Evolutionary conservation across 1,140 invertebrate species (phyloP).

Genomic region (Tetranychus urticae): DNA sequence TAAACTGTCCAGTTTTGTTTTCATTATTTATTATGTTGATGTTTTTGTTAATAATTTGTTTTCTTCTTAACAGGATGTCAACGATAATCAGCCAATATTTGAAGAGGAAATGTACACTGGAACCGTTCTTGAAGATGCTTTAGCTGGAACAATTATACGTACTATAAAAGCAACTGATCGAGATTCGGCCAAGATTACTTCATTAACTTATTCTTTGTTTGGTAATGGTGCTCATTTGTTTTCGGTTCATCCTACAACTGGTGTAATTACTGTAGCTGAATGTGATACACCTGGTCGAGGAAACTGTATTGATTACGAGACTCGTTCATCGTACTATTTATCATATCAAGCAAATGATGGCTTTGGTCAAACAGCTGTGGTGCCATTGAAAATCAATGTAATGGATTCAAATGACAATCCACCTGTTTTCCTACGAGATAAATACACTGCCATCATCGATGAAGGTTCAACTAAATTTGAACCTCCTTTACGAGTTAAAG

Average conservation of each 20-base stretch:
- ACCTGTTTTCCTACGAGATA: conserved; percentile 44
- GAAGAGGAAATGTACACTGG: conserved; percentile 22
- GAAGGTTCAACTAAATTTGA: conserved; percentile 60
- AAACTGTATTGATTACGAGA: conserved; percentile 61
- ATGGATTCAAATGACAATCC: conserved; percentile 65
- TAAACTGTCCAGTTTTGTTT: no score
- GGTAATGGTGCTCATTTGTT: conserved; percentile 60
- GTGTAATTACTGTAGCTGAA: conserved; percentile 49
- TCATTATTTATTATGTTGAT: no score
- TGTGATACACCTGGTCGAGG: conserved; percentile 38
- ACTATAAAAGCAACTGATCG: conserved; percentile 32
- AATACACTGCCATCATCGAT: conserved; percentile 41
- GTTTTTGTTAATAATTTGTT: no score
- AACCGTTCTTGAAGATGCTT: conserved; percentile 69
- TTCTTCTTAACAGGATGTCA: conserved; percentile 37
- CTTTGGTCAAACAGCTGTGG: conserved; percentile 43
- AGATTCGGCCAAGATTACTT: conserved; percentile 16
- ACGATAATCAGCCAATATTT: conserved; percentile 46
- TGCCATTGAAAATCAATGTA: conserved; percentile 49
- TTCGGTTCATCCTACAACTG: conserved; percentile 46
- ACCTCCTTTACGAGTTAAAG: conserved; percentile 30
- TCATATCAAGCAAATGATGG: conserved; percentile 68
- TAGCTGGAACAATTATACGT: conserved; percentile 54
- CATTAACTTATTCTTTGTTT: conserved; percentile 48
- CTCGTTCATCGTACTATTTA: conserved; percentile 51